Percentiles rank a stretch among this genome's conserved stretches.
phyloP scores from a whole-genome alignment of 2,797 vertebrate species.

The Emydoidea blandingii region DNA sequence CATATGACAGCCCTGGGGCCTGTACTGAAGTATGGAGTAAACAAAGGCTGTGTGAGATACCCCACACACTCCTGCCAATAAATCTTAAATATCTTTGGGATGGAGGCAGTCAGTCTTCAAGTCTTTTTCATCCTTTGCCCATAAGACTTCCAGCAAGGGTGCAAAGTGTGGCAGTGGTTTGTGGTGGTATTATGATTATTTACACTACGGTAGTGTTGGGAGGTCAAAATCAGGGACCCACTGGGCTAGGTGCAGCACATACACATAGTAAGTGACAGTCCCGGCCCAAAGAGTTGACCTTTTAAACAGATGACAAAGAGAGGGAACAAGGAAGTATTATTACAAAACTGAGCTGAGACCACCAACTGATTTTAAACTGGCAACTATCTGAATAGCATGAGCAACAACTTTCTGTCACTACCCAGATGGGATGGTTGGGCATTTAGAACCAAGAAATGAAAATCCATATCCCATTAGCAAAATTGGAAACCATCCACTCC shows the following conservation, averaged over 20 bases:
- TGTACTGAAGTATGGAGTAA: background rate
- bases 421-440: background rate
- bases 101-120: background rate
- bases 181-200: background rate
- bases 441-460: background rate
- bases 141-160: fast-evolving
- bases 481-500: background rate
- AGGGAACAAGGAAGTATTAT: background rate
- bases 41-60: background rate
- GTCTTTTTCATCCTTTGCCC: background rate
- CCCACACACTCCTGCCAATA: background rate
- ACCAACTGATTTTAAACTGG: background rate
- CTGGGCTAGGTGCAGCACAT: background rate
- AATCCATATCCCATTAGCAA: background rate
- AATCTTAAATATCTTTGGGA: background rate
- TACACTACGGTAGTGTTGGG: background rate
- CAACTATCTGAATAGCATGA: background rate
- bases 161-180: fast-evolving
- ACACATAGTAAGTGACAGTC: background rate
- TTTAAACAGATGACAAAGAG: background rate
- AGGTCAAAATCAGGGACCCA: background rate
- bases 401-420: background rate
- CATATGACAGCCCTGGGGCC: background rate
- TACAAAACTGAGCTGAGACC: background rate
- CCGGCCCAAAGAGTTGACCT: background rate